phyloP scores from a whole-genome alignment of 2,888 invertebrate genomes.

The Odontocerum albicorne region DNA sequence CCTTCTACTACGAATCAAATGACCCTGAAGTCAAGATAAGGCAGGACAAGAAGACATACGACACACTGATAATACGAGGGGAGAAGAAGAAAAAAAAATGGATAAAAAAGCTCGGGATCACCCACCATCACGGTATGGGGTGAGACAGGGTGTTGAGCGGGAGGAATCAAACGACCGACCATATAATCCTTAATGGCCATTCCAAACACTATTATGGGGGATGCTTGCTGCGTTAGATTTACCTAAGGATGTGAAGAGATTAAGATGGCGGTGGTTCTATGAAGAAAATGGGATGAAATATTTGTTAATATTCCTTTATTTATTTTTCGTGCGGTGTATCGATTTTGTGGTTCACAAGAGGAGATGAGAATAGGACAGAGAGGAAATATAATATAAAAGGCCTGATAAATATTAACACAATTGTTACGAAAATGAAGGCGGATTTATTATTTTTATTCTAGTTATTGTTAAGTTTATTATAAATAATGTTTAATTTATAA shows the following conservation, averaged over 20 bases:
- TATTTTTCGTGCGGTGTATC: neutral
- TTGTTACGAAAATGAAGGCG: no score
- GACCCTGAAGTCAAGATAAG: slow-evolving; percentile 36
- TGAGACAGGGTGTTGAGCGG: slow-evolving; percentile 36
- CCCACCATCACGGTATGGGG: slow-evolving; percentile 40
- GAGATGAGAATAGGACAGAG: no score
- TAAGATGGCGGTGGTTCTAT: slow-evolving; percentile 15
- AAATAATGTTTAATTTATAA: no score
- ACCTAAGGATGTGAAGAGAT: slow-evolving; percentile 26
- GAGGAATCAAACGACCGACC: slow-evolving; percentile 28
- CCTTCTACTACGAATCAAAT: slow-evolving; percentile 35
- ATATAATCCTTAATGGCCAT: slow-evolving; percentile 36
- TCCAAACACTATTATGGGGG: slow-evolving; percentile 22
- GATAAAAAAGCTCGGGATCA: slow-evolving; percentile 39
- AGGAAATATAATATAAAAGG: no score
- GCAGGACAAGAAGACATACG: slow-evolving; percentile 33
- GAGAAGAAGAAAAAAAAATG: slow-evolving; percentile 41
- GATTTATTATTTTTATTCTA: no score
- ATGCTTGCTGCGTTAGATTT: slow-evolving; percentile 19
- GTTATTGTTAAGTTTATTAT: no score
- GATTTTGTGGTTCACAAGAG: slow-evolving; percentile 5
- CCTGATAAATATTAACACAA: no score
- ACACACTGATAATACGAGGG: slow-evolving; percentile 32
- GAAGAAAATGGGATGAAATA: slow-evolving; percentile 20
- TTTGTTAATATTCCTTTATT: slow-evolving; percentile 3